phyloP scores from a whole-genome alignment of 2,113 vertebrate species.

The Argyrosomus japonicus region DNA sequence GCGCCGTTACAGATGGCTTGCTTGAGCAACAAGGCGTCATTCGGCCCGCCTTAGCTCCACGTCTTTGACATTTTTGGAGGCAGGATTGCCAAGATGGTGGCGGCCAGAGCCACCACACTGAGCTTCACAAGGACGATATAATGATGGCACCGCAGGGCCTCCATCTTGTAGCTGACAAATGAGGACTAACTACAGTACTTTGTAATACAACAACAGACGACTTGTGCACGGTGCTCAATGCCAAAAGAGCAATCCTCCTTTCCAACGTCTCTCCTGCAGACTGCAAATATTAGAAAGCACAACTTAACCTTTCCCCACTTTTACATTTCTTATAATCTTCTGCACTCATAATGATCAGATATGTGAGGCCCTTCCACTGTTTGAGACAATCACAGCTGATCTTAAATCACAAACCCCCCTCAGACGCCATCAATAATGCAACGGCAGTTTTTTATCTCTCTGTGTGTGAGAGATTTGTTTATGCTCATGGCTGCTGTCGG shows the following conservation, averaged over 20 bases:
- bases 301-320: background rate
- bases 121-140: no score
- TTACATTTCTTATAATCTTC: background rate
- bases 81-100: no score
- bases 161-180: background rate
- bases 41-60: no score
- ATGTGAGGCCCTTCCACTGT: background rate
- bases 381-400: constrained; percentile 6
- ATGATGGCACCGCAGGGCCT: no score
- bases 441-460: constrained; percentile 17
- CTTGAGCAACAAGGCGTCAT: no score
- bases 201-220: background rate
- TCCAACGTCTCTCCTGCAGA: background rate
- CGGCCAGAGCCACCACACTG: no score
- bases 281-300: background rate
- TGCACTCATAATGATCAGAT: background rate
- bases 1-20: no score
- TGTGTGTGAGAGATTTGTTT: constrained; percentile 65
- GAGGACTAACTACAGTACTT: background rate
- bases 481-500: constrained; percentile 72
- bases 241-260: background rate
- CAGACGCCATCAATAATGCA: constrained; percentile 77
- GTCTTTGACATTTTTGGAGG: no score
- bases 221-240: background rate
- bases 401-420: constrained; percentile 20